Evolutionary conservation across 1,140 invertebrate genomes (phyloP).

Genomic region (Danaus melanippus): DNA sequence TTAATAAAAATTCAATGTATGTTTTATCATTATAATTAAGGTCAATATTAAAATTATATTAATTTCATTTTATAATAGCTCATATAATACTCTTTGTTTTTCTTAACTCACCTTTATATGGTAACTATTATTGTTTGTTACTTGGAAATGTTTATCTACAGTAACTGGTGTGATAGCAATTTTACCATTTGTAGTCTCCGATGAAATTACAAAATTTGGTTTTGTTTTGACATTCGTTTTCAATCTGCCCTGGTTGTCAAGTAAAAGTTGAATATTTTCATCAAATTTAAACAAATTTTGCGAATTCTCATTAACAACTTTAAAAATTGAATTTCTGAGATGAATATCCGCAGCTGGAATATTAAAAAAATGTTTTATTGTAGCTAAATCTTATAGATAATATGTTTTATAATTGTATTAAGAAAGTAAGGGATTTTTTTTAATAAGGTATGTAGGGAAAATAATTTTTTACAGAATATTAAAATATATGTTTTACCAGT

Average conservation of each 20-base stretch:
- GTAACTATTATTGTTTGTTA: constrained; percentile 24
- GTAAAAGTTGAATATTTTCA: constrained; percentile 26
- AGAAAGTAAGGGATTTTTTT: constrained; percentile 12
- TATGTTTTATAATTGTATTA: not conserved
- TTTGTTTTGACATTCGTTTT: constrained; percentile 29
- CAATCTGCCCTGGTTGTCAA: constrained; percentile 43
- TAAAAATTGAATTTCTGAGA: constrained; percentile 38
- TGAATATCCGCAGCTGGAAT: constrained; percentile 13
- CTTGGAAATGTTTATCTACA: constrained; percentile 29
- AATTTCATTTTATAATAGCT: too few relatives aligned
- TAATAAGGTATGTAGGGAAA: constrained; percentile 5
- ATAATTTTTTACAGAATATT: constrained; percentile 7
- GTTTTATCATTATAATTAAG: too few relatives aligned
- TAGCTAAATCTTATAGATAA: not conserved
- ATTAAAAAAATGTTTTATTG: not conserved
- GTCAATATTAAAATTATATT: too few relatives aligned
- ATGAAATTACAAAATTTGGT: constrained; percentile 33
- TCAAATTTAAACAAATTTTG: constrained; percentile 26
- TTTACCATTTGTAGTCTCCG: constrained; percentile 42
- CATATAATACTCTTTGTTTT: too few relatives aligned
- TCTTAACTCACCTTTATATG: constrained; percentile 34
- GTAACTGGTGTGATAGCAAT: constrained; percentile 42
- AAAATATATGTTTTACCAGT: constrained; percentile 8
- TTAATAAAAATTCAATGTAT: too few relatives aligned
- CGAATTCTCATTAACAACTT: constrained; percentile 55